Evolutionary conservation across 2,888 invertebrate species (phyloP).

Genomic region (Ectemnius continuus): DNA sequence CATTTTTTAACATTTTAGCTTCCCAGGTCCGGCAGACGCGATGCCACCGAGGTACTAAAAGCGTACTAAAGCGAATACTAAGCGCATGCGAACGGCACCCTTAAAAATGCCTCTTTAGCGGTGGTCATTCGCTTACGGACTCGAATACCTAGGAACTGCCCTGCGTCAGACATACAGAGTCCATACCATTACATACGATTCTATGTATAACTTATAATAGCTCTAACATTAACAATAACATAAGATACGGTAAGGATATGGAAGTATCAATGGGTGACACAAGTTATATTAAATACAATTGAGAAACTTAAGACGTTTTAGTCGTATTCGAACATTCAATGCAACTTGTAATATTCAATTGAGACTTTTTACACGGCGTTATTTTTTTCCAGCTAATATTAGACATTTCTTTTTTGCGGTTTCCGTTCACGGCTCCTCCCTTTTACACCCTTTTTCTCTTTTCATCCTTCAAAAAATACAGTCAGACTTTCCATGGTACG

Average conservation of each 20-base stretch:
- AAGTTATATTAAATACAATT: slow-evolving; percentile 34
- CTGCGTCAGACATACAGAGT: slow-evolving; percentile 61
- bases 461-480: slow-evolving; percentile 23
- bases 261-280: slow-evolving; percentile 47
- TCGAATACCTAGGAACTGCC: slow-evolving; percentile 62
- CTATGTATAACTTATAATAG: slow-evolving; percentile 66
- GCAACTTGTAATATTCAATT: slow-evolving; percentile 51
- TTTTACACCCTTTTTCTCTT: slow-evolving; percentile 20
- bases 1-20: slow-evolving; percentile 78
- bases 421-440: slow-evolving; percentile 42
- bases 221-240: slow-evolving; percentile 59
- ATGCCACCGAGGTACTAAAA: slow-evolving; percentile 78
- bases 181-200: slow-evolving; percentile 62
- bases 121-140: slow-evolving; percentile 62
- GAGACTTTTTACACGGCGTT: slow-evolving; percentile 56
- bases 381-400: slow-evolving; percentile 43
- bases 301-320: slow-evolving; percentile 5
- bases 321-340: slow-evolving; percentile 7
- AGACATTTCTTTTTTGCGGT: slow-evolving; percentile 49
- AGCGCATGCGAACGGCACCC: slow-evolving; percentile 62
- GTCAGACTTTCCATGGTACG: slow-evolving; percentile 26
- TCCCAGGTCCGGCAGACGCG: slow-evolving; percentile 78
- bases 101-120: slow-evolving; percentile 58
- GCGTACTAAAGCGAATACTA: slow-evolving; percentile 62
- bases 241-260: slow-evolving; percentile 61